Base-by-base conservation (phyloP, 2,888 invertebrate genomes). In the Tuberolachnus salignus region DNA sequence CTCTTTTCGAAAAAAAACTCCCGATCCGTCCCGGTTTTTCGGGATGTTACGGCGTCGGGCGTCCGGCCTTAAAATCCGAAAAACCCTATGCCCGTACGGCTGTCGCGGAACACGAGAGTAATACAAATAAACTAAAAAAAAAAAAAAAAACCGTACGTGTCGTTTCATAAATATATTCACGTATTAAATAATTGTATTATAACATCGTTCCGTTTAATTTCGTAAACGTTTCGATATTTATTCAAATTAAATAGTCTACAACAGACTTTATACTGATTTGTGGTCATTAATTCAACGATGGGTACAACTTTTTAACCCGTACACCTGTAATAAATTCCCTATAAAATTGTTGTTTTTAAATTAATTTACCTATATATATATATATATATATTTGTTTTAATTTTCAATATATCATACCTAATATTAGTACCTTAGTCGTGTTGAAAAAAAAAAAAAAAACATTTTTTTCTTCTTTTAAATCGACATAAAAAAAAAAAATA, bases 31-130 rank as follows among this genome's bases (percentile, higher is more conserved):
- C 14, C 3, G 42, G 19, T 42, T 55, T n/a, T 34, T 61, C 14
- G 8, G 61, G 8, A 61, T 72, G 34, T 72, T 72, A 72, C 10
- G 59, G 16, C 61, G n/a, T n/a, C 11, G 44, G 23, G 6, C n/a
- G 19, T n/a, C 34, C 10, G 34, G 34, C 26, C 26, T 72, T 72
- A 34, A 72, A 72, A 72, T 49, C 71, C 26, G 59, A 46, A 57
- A 61, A 72, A n/a, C n/a, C n/a, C 49, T 21, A 61, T 72, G 46
- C 26, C 26, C 59, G 59, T 46, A 44, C 9, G 21, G 59, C 9
- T 61, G 59, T 61, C 72, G 49, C 72, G 49, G 72, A 34, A 34
- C 34, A 34, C 34, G 34, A 34, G 34, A 34, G 6, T 34, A 34
- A 34, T 6, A 34, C 34, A 34, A 34, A 34, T 34, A 34, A 21